Percentiles rank a stretch among this genome's conserved stretches.
Evolutionary conservation across 2,888 invertebrate genomes (phyloP).

Genomic region (Norana najaformis): DNA sequence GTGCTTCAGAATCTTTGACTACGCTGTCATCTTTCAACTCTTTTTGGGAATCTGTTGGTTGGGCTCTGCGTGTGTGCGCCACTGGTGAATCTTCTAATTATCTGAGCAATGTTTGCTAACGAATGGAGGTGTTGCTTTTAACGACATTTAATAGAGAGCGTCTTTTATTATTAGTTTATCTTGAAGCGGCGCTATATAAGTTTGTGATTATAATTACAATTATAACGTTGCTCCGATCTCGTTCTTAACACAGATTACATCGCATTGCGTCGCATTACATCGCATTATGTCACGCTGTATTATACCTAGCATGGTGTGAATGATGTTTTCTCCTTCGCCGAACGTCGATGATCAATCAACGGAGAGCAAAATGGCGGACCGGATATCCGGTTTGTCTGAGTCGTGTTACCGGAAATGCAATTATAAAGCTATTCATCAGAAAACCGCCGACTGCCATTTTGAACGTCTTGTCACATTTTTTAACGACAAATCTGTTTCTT

Average conservation of each 20-base stretch:
- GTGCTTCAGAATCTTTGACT: no score
- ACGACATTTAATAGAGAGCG: no score
- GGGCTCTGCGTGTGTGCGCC: no score
- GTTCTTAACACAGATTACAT: background rate
- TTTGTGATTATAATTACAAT: no score
- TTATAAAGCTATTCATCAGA: slow-evolving; percentile 1
- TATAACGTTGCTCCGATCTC: no score
- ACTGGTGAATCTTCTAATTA: no score
- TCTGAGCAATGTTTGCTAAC: no score
- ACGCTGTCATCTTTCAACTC: no score
- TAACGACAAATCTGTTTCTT: background rate
- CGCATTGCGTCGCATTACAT: background rate
- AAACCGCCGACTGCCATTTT: background rate
- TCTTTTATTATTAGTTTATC: no score
- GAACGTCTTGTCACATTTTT: background rate
- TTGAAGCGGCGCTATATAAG: no score
- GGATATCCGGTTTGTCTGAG: background rate
- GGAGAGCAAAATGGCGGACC: background rate
- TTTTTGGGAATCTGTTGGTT: no score
- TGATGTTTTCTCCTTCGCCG: background rate
- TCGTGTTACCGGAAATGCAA: background rate
- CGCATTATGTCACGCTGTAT: background rate
- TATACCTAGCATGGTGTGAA: background rate
- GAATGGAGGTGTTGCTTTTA: no score
- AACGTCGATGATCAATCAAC: background rate